Percentiles rank a stretch among this genome's conserved stretches.
These are phyloP conservation scores for Protobothrops mucrosquamatus DNA, from an alignment of 2,113 vertebrate genomes.

Conservation along the genomic window DNA sequence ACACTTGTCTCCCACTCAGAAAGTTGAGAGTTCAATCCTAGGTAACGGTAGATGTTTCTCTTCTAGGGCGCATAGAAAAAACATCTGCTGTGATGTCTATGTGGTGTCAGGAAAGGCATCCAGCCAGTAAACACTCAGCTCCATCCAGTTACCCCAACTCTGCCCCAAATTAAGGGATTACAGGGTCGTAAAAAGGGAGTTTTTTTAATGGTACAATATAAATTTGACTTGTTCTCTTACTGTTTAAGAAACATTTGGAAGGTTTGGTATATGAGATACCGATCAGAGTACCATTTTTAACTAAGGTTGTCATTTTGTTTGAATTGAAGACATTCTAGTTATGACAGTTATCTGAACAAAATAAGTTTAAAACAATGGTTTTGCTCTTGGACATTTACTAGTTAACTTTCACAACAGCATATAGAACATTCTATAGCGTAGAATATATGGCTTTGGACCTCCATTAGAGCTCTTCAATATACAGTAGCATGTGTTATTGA, in stretches of 20 bases:
- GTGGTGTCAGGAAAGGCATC: background rate
- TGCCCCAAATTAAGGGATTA: background rate
- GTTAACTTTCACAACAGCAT: background rate
- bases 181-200: background rate
- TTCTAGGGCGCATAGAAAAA: background rate
- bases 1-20: background rate
- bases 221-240: background rate
- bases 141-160: background rate
- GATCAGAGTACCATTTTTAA: background rate
- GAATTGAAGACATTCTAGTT: background rate
- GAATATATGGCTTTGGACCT: background rate
- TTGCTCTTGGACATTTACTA: background rate
- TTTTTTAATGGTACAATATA: background rate
- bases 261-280: background rate
- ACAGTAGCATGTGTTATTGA: background rate
- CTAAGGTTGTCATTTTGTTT: background rate
- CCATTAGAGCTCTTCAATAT: background rate
- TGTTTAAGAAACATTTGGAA: background rate
- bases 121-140: background rate
- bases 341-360: background rate
- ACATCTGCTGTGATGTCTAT: background rate
- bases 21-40: background rate
- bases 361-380: background rate
- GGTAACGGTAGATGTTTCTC: background rate
- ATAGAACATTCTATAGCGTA: background rate